A percentile compares a stretch with the other conserved stretches of the same genome.
Conservation (phyloP, 2,888 invertebrate species). For the Drosophila pegasa region DNA sequence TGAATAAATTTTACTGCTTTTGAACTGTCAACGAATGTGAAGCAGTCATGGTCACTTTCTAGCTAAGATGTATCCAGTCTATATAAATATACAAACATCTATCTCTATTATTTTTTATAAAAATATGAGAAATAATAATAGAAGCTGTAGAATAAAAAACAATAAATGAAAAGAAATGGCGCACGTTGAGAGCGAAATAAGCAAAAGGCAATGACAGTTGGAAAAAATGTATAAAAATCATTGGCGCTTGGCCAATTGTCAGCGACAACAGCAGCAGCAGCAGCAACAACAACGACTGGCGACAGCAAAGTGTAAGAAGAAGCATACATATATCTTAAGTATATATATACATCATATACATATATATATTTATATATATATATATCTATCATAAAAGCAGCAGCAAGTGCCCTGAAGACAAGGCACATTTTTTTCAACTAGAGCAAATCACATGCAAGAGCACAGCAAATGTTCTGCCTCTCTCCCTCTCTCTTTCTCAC, state of each 20-base stretch:
- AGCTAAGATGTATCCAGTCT: no score
- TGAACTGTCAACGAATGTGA: no score
- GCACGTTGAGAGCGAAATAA: conserved; percentile 19
- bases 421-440: conserved; percentile 40
- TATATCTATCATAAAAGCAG: conserved; percentile 20
- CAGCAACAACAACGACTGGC: conserved; percentile 40
- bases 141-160: conserved; percentile 10
- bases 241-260: conserved; percentile 78
- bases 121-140: conserved; percentile 11
- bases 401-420: conserved; percentile 38
- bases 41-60: no score
- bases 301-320: conserved; percentile 45
- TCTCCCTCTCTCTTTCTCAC: not conserved
- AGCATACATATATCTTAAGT: conserved; percentile 26
- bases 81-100: not conserved
- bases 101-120: not conserved
- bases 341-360: conserved; percentile 33
- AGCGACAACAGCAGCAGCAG: conserved; percentile 40
- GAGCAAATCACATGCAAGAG: conserved; percentile 54
- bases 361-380: conserved; percentile 7
- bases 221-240: conserved; percentile 63
- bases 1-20: no score
- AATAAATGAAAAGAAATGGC: conserved; percentile 22
- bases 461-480: conserved; percentile 10
- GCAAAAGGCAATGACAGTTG: conserved; percentile 45